These are phyloP conservation scores for Phylloscopus trochiloides DNA, from an alignment of 2,113 vertebrate genomes.

Conservation along the genomic window DNA sequence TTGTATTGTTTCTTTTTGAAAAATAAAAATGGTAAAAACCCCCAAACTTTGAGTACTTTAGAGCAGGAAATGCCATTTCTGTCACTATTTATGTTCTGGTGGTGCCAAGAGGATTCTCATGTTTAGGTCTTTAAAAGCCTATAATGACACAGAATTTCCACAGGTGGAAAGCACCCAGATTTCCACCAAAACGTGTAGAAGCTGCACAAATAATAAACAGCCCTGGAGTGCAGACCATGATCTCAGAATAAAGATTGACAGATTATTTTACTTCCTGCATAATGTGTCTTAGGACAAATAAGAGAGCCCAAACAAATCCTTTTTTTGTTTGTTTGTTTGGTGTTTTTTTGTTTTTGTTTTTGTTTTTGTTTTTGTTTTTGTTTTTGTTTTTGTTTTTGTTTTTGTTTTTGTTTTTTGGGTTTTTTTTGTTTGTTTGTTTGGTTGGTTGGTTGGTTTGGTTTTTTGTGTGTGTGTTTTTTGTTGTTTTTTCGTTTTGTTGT, in stretches of 20 bases:
- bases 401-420: neutral
- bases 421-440: neutral
- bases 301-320: neutral
- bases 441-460: rapidly evolving
- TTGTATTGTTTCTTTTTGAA: neutral
- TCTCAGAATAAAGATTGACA: neutral
- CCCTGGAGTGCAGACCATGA: neutral
- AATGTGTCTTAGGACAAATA: neutral
- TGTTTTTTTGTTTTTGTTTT: neutral
- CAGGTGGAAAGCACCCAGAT: neutral
- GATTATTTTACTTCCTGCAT: neutral
- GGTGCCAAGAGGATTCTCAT: neutral
- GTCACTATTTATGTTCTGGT: neutral
- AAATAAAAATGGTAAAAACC: neutral
- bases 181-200: neutral
- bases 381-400: neutral
- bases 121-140: neutral
- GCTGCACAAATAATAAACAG: neutral
- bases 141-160: neutral
- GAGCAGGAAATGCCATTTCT: neutral
- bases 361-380: neutral
- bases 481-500: too few relatives aligned
- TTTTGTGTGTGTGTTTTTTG: neutral
- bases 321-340: too few relatives aligned
- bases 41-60: neutral